These are phyloP conservation scores for Drosophila monieri DNA, from an alignment of 2,888 invertebrate species.

Conservation along the genomic window DNA sequence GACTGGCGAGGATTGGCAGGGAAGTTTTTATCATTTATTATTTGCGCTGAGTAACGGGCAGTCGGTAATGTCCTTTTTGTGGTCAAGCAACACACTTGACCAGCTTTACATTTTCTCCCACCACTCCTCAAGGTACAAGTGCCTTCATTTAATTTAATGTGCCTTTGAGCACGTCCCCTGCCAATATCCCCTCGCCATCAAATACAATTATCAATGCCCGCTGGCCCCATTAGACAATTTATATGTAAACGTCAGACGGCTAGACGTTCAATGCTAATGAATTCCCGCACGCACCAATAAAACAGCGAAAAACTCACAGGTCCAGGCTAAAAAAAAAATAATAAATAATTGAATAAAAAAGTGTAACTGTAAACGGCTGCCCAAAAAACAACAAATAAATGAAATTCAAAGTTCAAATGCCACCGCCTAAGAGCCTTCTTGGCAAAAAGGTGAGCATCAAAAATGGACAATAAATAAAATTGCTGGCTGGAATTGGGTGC, in stretches of 20 bases:
- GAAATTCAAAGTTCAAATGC: constrained; percentile 42
- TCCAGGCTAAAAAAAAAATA: constrained; percentile 1
- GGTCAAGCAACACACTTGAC: constrained; percentile 38
- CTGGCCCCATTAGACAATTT: constrained; percentile 44
- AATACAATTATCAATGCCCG: constrained; percentile 44
- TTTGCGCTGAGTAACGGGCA: constrained; percentile 47
- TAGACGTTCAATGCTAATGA: constrained; percentile 60
- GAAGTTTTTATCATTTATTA: constrained; percentile 30
- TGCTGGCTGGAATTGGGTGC: constrained; percentile 32
- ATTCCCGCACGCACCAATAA: constrained; percentile 40
- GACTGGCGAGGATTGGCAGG: constrained; percentile 44
- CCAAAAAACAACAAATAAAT: constrained; percentile 27
- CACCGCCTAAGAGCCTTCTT: background rate
- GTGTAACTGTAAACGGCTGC: constrained; percentile 12
- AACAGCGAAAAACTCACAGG: constrained; percentile 8
- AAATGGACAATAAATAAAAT: constrained; percentile 47
- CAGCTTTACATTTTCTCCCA: constrained; percentile 15
- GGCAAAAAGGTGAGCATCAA: constrained; percentile 15
- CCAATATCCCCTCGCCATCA: constrained; percentile 21
- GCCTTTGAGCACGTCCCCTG: constrained; percentile 10
- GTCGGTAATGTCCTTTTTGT: constrained; percentile 32
- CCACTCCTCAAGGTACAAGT: background rate
- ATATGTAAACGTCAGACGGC: constrained; percentile 54
- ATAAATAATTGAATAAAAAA: constrained; percentile 4
- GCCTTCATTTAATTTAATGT: constrained; percentile 42